phyloP scores from a whole-genome alignment of 1,140 invertebrate genomes.

The Drosophila pallidifrons region DNA sequence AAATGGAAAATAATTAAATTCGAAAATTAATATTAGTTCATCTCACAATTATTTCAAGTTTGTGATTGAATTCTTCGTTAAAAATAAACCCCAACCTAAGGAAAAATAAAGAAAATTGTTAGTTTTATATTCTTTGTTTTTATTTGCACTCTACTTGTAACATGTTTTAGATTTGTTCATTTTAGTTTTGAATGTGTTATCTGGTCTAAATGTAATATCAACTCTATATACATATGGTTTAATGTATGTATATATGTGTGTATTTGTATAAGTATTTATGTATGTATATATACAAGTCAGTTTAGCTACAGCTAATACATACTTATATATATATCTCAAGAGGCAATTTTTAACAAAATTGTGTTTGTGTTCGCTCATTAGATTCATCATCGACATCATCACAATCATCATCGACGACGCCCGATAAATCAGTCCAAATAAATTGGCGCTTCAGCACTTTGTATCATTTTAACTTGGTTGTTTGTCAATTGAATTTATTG shows the following conservation, averaged over 20 bases:
- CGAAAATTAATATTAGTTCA: no score
- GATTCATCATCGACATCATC: neutral
- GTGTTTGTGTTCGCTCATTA: neutral
- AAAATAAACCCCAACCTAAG: neutral
- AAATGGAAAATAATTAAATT: no score
- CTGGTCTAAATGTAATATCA: conserved; percentile 26
- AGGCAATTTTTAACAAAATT: conserved; percentile 23
- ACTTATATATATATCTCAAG: conserved; percentile 29
- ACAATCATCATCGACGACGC: neutral
- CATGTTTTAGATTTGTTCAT: conserved; percentile 46
- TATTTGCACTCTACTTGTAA: conserved; percentile 54
- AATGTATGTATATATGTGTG: conserved; percentile 23
- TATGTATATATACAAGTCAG: conserved; percentile 31
- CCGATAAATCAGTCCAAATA: conserved; percentile 43
- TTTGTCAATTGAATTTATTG: conserved; percentile 20
- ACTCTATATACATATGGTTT: conserved; percentile 14
- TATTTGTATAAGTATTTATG: conserved; percentile 9
- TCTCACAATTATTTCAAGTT: no score
- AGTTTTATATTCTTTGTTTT: conserved; percentile 42
- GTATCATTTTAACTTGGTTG: conserved; percentile 17
- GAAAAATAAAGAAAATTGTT: conserved; percentile 14
- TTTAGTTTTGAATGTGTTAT: conserved; percentile 16
- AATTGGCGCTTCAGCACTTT: conserved; percentile 32
- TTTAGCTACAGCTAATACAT: conserved; percentile 28
- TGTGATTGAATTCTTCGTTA: no score